Percentiles rank a stretch among this genome's conserved stretches.
Evolutionary conservation across 1,140 invertebrate species (phyloP).

Genomic region (Goniozus legneri): DNA sequence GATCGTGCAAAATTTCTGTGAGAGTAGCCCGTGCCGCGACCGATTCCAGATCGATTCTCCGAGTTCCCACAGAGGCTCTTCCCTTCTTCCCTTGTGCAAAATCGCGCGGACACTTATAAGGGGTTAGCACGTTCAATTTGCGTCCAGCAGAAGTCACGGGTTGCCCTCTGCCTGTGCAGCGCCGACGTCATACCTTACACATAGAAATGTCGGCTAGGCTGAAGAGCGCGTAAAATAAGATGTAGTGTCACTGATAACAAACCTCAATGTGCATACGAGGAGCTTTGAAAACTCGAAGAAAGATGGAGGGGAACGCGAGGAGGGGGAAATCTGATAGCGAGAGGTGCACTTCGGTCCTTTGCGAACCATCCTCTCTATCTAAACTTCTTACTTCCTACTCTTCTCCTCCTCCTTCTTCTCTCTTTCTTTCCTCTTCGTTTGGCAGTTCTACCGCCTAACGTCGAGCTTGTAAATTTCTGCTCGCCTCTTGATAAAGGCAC

Average conservation of each 20-base stretch:
- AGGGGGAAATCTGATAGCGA: conserved; percentile 27
- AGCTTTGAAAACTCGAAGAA: conserved; percentile 11
- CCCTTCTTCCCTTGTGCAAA: no score
- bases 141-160: conserved; percentile 49
- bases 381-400: not conserved
- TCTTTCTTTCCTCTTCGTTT: not conserved
- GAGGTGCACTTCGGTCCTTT: conserved; percentile 1
- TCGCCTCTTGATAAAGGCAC: conserved; percentile 39
- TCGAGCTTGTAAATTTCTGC: conserved; percentile 42
- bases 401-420: not conserved
- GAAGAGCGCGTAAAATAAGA: conserved; percentile 54
- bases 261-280: conserved; percentile 5
- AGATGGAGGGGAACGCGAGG: not conserved
- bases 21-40: no score
- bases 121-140: conserved; percentile 49
- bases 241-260: conserved; percentile 54
- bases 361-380: conserved; percentile 5
- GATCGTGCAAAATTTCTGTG: no score
- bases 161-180: conserved; percentile 33
- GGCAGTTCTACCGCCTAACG: not conserved
- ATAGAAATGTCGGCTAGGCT: conserved; percentile 51
- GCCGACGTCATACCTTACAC: conserved; percentile 52
- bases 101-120: conserved; percentile 21
- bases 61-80: no score
- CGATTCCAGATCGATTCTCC: no score